Base-by-base conservation (phyloP, 2,113 vertebrate species). In the Bettongia penicillata region DNA sequence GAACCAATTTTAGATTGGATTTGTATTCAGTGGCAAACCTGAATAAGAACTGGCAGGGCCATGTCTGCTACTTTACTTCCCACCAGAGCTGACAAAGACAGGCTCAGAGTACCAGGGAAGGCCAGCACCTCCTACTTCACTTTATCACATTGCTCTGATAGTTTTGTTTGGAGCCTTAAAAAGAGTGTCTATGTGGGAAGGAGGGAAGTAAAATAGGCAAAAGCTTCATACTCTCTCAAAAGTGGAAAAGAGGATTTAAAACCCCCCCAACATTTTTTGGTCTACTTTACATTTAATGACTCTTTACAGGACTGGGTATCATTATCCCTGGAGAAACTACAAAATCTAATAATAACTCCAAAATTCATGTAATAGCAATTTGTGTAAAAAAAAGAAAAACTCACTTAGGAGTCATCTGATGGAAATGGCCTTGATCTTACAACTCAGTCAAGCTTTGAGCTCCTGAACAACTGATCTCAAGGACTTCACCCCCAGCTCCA, bases 1-100 rank as follows among this genome's bases (percentile, higher is more conserved):
- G 96, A 97, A 96, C 94, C 97, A 92, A 96, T 98, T 97, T 96
- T 90, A 95, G 94, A 91, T 10, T 95, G 43, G 7, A 14, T 51
- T 95, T 51, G 24, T 77, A 93, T 89, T 95, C 47, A 89, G 10
- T 53, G 91, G 28, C 95, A 94, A 94, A 97, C 55, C 89, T 89
- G 97, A 14, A 61, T 92, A 96, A 47, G 90, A 53, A 55, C 95
- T 11, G 48, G 68, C 14, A 1, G 10, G 93, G 89, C 6, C 10
- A 91, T 51, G 23, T 53, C 61, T 37, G 57, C n/a, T 91, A 57
- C 53, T 94, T 94, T 31, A 52, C 24, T 93, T 93, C 97, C 95
- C 77, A 91, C 25, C 51, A 10, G 3, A 91, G 91, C 77, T 49
- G 90, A 92, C 90, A 95, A 95, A 94, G 93, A 93, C 25, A 61